Evolutionary conservation across 1,140 invertebrate genomes (phyloP).

Genomic region (Globodera rostochiensis): DNA sequence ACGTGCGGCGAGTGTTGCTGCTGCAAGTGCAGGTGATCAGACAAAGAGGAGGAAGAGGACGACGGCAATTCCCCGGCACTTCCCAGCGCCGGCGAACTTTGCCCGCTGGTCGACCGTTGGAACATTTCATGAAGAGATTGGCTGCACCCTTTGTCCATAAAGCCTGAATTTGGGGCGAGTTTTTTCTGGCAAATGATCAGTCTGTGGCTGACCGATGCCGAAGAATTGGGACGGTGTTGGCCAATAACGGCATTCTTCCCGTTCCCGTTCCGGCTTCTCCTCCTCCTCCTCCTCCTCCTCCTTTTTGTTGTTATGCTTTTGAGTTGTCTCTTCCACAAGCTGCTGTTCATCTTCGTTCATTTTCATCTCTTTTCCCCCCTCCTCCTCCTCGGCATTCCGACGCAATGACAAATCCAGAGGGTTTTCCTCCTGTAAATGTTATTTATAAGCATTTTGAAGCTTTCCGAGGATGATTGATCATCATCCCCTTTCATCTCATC

Average conservation of each 20-base stretch:
- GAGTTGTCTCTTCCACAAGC: not conserved
- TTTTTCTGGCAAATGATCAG: not conserved
- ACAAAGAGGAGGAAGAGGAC: not conserved
- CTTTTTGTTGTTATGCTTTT: not conserved
- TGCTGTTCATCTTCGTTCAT: not conserved
- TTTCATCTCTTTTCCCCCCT: not conserved
- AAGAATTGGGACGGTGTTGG: not conserved
- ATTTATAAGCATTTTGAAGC: not conserved
- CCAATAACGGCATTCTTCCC: not conserved
- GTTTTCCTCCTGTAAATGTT: not conserved
- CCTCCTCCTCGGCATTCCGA: not conserved
- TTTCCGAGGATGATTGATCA: not conserved
- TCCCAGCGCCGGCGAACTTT: not conserved
- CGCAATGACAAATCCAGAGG: not conserved
- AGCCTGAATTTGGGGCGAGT: not conserved
- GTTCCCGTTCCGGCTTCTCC: not conserved
- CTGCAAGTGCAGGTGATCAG: not conserved
- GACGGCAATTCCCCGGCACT: not conserved
- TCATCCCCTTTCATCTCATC: too few species aligned
- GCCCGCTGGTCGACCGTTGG: not conserved
- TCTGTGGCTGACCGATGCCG: not conserved
- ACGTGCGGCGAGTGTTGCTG: not conserved
- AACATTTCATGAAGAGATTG: not conserved
- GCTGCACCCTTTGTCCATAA: slow-evolving; percentile 7
- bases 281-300: not conserved